Evolutionary conservation across 1,140 invertebrate genomes (phyloP).

Genomic region (Orius laevigatus): DNA sequence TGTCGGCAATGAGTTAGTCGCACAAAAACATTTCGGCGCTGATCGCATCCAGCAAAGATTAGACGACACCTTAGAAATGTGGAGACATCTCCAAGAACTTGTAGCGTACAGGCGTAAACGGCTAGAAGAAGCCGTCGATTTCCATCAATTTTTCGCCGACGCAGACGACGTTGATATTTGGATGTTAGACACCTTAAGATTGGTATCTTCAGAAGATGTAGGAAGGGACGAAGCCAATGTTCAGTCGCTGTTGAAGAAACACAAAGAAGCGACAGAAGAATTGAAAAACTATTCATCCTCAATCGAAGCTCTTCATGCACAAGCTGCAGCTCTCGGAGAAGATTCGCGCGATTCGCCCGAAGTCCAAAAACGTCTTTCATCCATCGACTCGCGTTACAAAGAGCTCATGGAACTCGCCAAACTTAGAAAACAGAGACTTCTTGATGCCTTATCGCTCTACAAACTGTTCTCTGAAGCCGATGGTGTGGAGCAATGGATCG

Average conservation of each 20-base stretch:
- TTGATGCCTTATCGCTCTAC: constrained; percentile 93
- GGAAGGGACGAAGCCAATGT: constrained; percentile 96
- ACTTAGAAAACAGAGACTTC: constrained; percentile 81
- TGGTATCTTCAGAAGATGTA: constrained; percentile 96
- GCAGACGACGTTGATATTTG: constrained; percentile 97
- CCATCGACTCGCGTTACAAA: constrained; percentile 85
- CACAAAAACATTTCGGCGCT: constrained; percentile 84
- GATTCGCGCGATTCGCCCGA: constrained; percentile 77
- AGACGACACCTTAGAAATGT: constrained; percentile 81
- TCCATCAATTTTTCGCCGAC: constrained; percentile 96
- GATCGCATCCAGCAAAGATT: constrained; percentile 87
- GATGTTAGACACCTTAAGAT: constrained; percentile 90
- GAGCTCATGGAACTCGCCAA: constrained; percentile 93
- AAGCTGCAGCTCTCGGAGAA: constrained; percentile 66
- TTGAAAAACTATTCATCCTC: constrained; percentile 86
- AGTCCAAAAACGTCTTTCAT: constrained; percentile 70
- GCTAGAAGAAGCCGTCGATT: constrained; percentile 91
- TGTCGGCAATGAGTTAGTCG: constrained; percentile 83
- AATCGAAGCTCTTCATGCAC: constrained; percentile 86
- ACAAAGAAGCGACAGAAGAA: constrained; percentile 95
- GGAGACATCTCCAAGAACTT: constrained; percentile 85
- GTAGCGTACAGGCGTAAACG: constrained; percentile 81
- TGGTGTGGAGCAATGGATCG: constrained; percentile 97
- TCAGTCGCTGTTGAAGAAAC: constrained; percentile 93
- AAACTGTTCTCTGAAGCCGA: constrained; percentile 97